Base-by-base conservation (phyloP, 1,140 invertebrate genomes). In the Stegodyphus dumicola region DNA sequence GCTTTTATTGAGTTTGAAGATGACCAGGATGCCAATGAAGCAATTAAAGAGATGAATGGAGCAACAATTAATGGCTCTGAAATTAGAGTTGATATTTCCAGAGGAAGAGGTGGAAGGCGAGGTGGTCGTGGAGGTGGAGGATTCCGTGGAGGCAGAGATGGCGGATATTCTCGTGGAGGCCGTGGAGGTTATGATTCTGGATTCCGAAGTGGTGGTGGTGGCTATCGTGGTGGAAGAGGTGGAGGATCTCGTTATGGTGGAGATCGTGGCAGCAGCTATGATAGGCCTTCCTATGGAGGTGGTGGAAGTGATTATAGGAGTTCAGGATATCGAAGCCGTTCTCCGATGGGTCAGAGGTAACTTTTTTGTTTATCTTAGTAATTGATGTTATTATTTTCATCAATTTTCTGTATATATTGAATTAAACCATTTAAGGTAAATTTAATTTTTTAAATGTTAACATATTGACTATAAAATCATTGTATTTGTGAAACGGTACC, bases 1-100 rank as follows among this genome's bases (percentile, higher is more conserved):
- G 93, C 93, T 18, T 93, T 93, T 89, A 90, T 93, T 69, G 93
- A 93, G 87, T 93, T 91, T 90, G 93, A 93, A 89, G 92, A 93
- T 88, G 89, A 90, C 51, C 89, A 92, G 65, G 93, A 93, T 90
- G 93, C 93, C 7, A 92, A 92, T 83, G 92, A 93, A 89, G 92
- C 93, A 17, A 91, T 92, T 11, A 89, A 89, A 79, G 90, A 89
- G 70, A 87, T 93, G 67, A 92, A 93, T 90, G 92, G 92, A 7
- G 78, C 81, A n/a, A 86, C 86, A 11, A 77, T 88, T 10, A 89
- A 88, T 84, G 87, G 86, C 9, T 78, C 86, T 48, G 87, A 87
- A 52, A 86, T 89, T 6, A 56, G 89, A 69, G 88, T 88, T n/a
- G 89, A 89, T 73, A 85, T 88, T 7, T 88, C 88, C 11, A 74